Conservation (phyloP, 2,797 vertebrate species). For the Anguilla pacifica region DNA sequence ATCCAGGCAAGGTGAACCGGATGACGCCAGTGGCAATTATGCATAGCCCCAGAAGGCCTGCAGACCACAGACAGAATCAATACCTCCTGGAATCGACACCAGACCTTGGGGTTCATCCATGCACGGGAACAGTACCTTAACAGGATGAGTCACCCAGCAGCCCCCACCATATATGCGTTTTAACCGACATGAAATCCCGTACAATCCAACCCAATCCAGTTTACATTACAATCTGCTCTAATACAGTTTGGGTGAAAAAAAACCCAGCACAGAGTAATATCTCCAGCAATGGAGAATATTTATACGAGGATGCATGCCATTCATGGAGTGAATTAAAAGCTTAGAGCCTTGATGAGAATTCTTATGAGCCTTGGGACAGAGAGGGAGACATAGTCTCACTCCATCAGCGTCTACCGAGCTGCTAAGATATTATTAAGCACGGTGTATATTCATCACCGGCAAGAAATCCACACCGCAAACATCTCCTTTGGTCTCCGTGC, state of each 20-base stretch:
- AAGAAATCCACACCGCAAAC: not conserved
- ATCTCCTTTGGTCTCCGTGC: not conserved
- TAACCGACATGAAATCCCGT: no score
- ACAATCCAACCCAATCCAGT: no score
- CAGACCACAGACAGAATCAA: not conserved
- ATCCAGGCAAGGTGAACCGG: no score
- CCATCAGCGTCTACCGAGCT: conserved; percentile 4
- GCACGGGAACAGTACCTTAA: not conserved
- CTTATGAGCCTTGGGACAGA: conserved; percentile 20
- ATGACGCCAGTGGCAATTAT: no score
- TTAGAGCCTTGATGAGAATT: conserved; percentile 22
- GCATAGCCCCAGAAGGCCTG: not conserved
- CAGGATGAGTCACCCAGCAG: not conserved
- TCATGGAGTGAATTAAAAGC: not conserved
- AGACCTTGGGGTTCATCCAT: not conserved
- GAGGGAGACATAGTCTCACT: not conserved
- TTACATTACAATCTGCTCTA: no score
- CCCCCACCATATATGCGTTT: no score
- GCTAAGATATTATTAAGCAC: not conserved
- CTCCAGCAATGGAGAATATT: not conserved
- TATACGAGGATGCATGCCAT: not conserved
- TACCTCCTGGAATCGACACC: not conserved
- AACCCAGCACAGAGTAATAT: not conserved
- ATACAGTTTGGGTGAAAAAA: no score
- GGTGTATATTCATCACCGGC: conserved; percentile 5